phyloP scores from a whole-genome alignment of 1,140 invertebrate species.

The Bicyclus anynana region DNA sequence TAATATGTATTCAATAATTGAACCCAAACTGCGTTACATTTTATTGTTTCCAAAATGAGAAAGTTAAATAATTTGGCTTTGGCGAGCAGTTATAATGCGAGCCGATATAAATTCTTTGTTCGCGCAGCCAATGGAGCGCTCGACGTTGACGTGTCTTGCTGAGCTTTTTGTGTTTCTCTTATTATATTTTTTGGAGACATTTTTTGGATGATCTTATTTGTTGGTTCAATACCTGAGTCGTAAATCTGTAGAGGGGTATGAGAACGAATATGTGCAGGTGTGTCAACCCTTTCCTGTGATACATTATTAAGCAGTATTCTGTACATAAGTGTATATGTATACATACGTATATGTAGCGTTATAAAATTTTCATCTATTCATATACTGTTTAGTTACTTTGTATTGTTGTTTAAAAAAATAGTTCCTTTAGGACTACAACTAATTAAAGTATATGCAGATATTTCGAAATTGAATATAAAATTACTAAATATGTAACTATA shows the following conservation, averaged over 20 bases:
- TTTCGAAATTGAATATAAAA: no score
- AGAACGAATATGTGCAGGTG: constrained; percentile 65
- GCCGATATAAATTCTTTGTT: constrained; percentile 73
- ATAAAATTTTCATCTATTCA: no score
- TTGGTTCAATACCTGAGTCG: constrained; percentile 65
- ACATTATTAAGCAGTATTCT: constrained; percentile 11
- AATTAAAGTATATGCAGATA: no score
- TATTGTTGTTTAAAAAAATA: no score
- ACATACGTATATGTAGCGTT: background rate
- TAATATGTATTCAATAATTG: background rate
- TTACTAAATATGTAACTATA: no score
- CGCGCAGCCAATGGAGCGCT: constrained; percentile 62
- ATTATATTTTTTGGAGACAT: constrained; percentile 70
- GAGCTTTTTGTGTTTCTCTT: constrained; percentile 67
- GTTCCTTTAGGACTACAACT: no score
- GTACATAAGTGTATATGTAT: background rate
- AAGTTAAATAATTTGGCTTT: constrained; percentile 36
- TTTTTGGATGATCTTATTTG: constrained; percentile 72
- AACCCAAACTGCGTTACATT: constrained; percentile 5
- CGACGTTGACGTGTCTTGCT: constrained; percentile 63
- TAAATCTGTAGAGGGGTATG: constrained; percentile 62
- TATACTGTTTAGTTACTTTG: no score
- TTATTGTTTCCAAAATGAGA: constrained; percentile 19
- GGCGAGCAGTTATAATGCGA: constrained; percentile 53
- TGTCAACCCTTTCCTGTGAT: constrained; percentile 54